Evolutionary conservation across 2,797 vertebrate species (phyloP).

Genomic region (Graptemys geographica): DNA sequence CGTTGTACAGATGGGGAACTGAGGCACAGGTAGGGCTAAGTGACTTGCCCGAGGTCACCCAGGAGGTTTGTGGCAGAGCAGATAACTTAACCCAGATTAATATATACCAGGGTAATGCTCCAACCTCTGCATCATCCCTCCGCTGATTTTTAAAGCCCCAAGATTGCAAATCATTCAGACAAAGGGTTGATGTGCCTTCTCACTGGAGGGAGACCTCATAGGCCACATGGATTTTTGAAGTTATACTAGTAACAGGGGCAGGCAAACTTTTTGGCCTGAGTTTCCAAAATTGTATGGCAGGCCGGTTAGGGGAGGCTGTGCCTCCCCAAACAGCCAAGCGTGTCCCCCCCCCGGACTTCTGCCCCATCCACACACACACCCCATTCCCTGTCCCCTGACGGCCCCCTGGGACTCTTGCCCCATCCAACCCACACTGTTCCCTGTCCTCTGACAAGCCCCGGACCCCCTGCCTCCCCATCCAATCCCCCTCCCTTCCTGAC

Average conservation of each 20-base stretch:
- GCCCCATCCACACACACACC: too few relatives aligned
- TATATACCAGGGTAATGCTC: background rate
- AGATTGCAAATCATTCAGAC: background rate
- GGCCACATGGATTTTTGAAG: background rate
- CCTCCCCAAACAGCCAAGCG: too few relatives aligned
- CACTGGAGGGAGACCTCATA: background rate
- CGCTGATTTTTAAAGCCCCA: background rate
- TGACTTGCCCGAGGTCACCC: background rate
- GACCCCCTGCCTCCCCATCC: too few relatives aligned
- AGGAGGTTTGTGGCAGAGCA: background rate
- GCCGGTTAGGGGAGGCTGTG: too few relatives aligned
- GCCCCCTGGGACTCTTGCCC: too few relatives aligned
- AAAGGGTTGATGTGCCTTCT: background rate
- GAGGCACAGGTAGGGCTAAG: background rate
- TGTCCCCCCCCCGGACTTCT: too few relatives aligned
- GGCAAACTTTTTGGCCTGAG: too few relatives aligned
- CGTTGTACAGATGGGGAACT: background rate
- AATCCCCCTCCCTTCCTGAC: too few relatives aligned
- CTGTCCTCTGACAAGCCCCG: too few relatives aligned
- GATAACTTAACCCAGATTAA: background rate
- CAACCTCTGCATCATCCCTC: background rate
- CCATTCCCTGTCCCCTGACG: too few relatives aligned
- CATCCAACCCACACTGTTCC: too few relatives aligned
- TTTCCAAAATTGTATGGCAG: too few relatives aligned
- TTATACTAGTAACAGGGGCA: background rate